These are phyloP conservation scores for Alethe castanea DNA, from an alignment of 2,113 vertebrate species.

Conservation along the genomic window DNA sequence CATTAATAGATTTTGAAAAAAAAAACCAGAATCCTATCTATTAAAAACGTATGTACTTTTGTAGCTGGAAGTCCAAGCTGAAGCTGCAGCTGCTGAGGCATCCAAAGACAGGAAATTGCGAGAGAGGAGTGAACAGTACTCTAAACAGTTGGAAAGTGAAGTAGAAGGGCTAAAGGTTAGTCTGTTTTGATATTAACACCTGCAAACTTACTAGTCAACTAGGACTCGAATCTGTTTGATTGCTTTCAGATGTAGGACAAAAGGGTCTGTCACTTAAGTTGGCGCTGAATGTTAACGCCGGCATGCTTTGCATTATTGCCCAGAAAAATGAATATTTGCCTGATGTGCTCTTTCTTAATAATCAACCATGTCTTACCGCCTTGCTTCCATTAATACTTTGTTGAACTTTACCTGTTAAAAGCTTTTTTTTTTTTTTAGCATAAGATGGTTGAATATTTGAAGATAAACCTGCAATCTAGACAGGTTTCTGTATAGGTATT, in stretches of 20 bases:
- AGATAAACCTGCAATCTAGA: not conserved
- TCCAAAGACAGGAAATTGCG: conserved; percentile 94
- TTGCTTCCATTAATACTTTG: not conserved
- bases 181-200: conserved; percentile 53
- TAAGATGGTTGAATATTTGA: not conserved
- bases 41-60: conserved; percentile 61
- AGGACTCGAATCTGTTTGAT: conserved; percentile 8
- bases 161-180: conserved; percentile 92
- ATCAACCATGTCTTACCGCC: not conserved
- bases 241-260: conserved; percentile 9
- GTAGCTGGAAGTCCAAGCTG: conserved; percentile 89
- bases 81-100: conserved; percentile 86
- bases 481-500: not conserved
- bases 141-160: conserved; percentile 93
- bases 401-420: not conserved
- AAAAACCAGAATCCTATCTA: not conserved
- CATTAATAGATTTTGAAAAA: not conserved
- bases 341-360: not conserved
- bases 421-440: not conserved
- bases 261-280: not conserved
- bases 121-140: conserved; percentile 92
- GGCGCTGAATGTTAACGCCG: not conserved
- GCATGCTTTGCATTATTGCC: not conserved
- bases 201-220: not conserved
- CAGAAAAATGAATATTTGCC: not conserved